Conservation (phyloP, 1,140 invertebrate genomes). For the Campodea augens region DNA sequence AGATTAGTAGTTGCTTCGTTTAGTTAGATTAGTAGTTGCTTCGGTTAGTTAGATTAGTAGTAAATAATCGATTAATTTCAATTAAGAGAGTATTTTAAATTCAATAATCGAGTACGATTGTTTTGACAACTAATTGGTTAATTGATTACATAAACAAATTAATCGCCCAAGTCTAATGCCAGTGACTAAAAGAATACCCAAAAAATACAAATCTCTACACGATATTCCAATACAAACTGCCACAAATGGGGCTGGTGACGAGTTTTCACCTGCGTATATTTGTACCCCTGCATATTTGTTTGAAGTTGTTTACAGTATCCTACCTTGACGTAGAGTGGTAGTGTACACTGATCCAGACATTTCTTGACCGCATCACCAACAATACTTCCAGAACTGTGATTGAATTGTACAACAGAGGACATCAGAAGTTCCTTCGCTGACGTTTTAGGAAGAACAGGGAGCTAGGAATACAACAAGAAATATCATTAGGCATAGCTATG, state of each 20-base stretch:
- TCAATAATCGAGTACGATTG: too few relatives aligned
- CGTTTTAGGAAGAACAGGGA: constrained; percentile 27
- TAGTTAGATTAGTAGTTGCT: too few relatives aligned
- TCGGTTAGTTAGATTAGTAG: too few relatives aligned
- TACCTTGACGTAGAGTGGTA: constrained; percentile 45
- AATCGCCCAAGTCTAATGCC: too few relatives aligned
- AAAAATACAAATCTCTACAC: constrained; percentile 1
- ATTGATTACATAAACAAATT: too few relatives aligned
- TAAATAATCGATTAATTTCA: too few relatives aligned
- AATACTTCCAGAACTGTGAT: constrained; percentile 36
- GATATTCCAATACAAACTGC: constrained; percentile 1
- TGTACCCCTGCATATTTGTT: background rate
- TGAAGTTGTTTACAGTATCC: too few relatives aligned
- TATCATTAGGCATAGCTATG: too few relatives aligned
- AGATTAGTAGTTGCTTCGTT: too few relatives aligned
- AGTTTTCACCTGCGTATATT: background rate
- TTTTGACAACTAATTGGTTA: too few relatives aligned
- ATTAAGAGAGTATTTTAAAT: too few relatives aligned
- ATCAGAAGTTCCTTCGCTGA: constrained; percentile 32
- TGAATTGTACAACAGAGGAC: constrained; percentile 35
- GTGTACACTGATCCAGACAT: constrained; percentile 37
- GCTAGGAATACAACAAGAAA: constrained; percentile 16
- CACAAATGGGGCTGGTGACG: too few relatives aligned
- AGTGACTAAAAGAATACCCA: background rate
- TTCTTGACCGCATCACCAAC: constrained; percentile 35